Percentiles rank a stretch among this genome's conserved stretches.
Evolutionary conservation across 2,113 vertebrate species (phyloP).

Genomic region (Alces alces): DNA sequence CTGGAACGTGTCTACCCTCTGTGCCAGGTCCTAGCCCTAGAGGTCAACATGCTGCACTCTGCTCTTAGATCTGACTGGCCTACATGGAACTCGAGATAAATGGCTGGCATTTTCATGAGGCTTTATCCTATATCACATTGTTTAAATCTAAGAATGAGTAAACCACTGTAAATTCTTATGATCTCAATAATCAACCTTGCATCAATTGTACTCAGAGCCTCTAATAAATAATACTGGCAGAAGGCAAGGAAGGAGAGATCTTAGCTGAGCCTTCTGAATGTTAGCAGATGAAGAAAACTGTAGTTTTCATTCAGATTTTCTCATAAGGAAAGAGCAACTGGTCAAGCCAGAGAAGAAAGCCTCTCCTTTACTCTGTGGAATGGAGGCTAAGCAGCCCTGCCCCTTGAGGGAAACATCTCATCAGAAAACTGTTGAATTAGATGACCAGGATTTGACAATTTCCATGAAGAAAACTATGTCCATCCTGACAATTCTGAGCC

Average conservation of each 20-base stretch:
- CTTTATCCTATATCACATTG: conserved; percentile 1
- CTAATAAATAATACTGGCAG: background rate
- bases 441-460: background rate
- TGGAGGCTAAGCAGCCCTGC: background rate
- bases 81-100: background rate
- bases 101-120: background rate
- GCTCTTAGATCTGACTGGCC: background rate
- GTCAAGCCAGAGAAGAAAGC: background rate
- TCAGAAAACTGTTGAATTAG: background rate
- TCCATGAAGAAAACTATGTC: background rate
- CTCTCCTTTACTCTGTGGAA: background rate
- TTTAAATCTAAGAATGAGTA: background rate
- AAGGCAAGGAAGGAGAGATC: background rate
- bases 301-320: background rate
- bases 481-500: background rate
- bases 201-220: background rate
- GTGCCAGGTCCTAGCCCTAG: background rate
- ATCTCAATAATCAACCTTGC: background rate
- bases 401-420: background rate
- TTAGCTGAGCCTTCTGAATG: background rate
- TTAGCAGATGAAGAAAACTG: background rate
- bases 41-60: background rate
- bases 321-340: background rate
- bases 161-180: background rate
- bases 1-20: background rate